Evolutionary conservation across 2,888 invertebrate genomes (phyloP), one percentile per base, ranked within the genome.

Genomic region (Napeogenes inachia): DNA sequence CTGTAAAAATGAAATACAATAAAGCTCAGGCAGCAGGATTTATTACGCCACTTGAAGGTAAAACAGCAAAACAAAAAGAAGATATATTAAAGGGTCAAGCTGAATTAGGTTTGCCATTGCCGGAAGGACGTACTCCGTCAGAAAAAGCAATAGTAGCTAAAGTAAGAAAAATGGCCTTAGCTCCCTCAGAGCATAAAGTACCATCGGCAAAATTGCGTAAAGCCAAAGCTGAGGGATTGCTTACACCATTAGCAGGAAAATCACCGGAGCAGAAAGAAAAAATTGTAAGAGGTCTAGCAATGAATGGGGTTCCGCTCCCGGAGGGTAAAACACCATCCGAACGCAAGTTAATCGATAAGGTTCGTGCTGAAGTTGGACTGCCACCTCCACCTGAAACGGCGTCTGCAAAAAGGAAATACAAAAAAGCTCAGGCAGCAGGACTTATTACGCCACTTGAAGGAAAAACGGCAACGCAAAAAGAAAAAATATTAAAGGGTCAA

Each of bases 21-120:
- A 65, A 73, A 61, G 75, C 77, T 12, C 46, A 65, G 13, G 69
- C 66, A n/a, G 73, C 70, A n/a, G 76, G 71, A 2, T 32, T 73
- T 5, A 64, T 71, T 12, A 65, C 66, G 2, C 77, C 76, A 0
- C 50, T 77, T n/a, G 75, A 75, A 69, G 75, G 76, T 0, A 73
- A 77, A 67, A 35, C 73, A 4, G 8, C 64, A 1, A 33, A 65
- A 4, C 56, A 77, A 45, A 78, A 75, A 60, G 73, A 75, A 61
- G 73, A 72, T 10, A 67, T 75, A 33, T 50, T 78, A 45, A 62
- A 54, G 54, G 66, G 55, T 4, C 66, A 70, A 56, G 71, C 71
- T 3, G 68, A 71, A 8, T 56, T 66, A 42, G 77, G 67, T 1
- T 35, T 66, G 32, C 57, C 62, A 4, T 47, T 70, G 32, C 70